Evolutionary conservation across 2,888 invertebrate genomes (phyloP).

Genomic region (Sipunculus nudus): DNA sequence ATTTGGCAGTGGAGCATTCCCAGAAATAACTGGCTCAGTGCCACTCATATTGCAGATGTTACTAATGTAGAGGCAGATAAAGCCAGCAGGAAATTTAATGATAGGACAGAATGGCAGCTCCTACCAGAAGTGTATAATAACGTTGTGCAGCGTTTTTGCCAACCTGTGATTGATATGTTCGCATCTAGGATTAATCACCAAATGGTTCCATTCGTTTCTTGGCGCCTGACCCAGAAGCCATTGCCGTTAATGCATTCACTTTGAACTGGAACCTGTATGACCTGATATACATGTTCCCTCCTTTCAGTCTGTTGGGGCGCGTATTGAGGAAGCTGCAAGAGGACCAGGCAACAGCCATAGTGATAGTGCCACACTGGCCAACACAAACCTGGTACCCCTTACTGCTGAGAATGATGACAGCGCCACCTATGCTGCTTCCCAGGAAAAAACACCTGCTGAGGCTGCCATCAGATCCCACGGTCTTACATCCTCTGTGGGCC

Average conservation of each 20-base stretch:
- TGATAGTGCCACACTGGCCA: constrained; percentile 18
- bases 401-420: not conserved
- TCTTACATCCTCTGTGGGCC: not conserved
- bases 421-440: not conserved
- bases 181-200: constrained; percentile 33
- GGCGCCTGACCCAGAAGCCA: constrained; percentile 33
- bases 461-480: not conserved
- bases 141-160: not conserved
- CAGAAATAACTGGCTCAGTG: not conserved
- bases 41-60: constrained; percentile 2
- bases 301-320: constrained; percentile 31
- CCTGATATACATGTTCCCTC: constrained; percentile 30
- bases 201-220: constrained; percentile 23
- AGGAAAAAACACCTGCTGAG: not conserved
- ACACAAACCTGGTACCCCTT: constrained; percentile 14
- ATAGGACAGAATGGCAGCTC: constrained; percentile 8
- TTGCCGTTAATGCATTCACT: constrained; percentile 30
- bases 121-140: not conserved
- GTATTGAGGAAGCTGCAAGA: constrained; percentile 24
- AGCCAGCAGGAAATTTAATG: constrained; percentile 8
- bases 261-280: constrained; percentile 17
- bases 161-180: constrained; percentile 29
- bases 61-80: constrained; percentile 4
- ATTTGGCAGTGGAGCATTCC: constrained; percentile 12
- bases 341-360: constrained; percentile 12